phyloP scores from a whole-genome alignment of 2,113 vertebrate species.

The Antechinus stuartii region DNA sequence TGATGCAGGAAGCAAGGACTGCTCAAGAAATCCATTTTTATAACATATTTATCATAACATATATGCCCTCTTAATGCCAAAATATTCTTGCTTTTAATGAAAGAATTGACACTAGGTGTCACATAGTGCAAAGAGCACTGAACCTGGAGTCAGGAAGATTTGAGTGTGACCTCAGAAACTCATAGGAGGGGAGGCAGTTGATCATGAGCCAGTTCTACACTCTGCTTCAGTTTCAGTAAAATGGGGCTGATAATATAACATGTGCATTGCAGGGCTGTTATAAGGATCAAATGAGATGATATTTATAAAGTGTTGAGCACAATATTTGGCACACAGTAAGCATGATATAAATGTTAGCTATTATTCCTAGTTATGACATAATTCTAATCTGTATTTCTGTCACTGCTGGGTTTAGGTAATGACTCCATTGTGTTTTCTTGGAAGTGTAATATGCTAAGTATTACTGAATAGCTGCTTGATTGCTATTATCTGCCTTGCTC shows the following conservation, averaged over 20 bases:
- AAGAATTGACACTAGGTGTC: not conserved
- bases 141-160: not conserved
- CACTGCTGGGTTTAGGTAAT: conserved; percentile 22
- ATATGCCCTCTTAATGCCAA: not conserved
- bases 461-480: not conserved
- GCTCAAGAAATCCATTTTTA: not conserved
- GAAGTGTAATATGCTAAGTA: not conserved
- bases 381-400: conserved; percentile 47
- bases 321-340: not conserved
- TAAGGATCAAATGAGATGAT: not conserved
- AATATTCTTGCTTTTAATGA: not conserved
- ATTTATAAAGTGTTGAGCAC: not conserved
- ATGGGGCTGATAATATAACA: not conserved
- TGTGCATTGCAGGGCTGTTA: not conserved
- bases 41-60: not conserved
- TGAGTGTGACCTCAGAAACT: not conserved
- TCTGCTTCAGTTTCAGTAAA: not conserved
- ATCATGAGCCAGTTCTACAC: not conserved
- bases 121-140: not conserved
- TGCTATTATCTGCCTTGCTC: conserved; percentile 51
- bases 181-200: not conserved
- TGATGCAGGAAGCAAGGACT: not conserved
- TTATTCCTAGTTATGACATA: not conserved
- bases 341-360: not conserved
- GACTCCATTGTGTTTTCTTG: not conserved